Base-by-base conservation (phyloP, 2,797 vertebrate genomes). In the Taenioides sp. region DNA sequence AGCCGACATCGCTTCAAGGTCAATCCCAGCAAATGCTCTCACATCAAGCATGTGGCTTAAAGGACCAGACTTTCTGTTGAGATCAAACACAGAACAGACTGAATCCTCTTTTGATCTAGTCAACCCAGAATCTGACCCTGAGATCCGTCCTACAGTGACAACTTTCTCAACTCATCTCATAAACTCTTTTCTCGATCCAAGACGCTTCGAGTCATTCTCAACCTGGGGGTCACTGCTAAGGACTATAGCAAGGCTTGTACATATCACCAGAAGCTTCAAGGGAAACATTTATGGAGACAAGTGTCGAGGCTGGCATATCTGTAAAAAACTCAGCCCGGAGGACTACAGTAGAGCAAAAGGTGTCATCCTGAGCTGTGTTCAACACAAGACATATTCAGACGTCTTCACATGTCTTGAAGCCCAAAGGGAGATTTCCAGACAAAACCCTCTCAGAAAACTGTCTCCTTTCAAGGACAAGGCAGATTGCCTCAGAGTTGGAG, bases 191-290 rank as follows among this genome's bases (percentile, higher is more conserved):
- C 6, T 63, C 9, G 12, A 62, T 5, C 7, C 54, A 60, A 11
- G 52, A 47, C 11, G 37, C 14, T 85, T 82, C 54, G 50, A 78
- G 49, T 47, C 20, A 0, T 80, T 77, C 49, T 79, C 73, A 11
- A 28, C 55, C 3, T 85, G 65, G 73, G 50, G 7, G 14, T 60
- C 27, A 60, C 12, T 60, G 27, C 5, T 27, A 25, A 60, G 25
- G 17, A 60, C 25, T 10, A 28, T 60, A 28, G 58, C 58, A 16
- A 60, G 58, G 25, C 58, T 60, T 7, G 25, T 28, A 6, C 58
- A 60, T 20, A 60, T 60, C 1, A 3, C 25, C 22, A 28, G 58
- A 60, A 28, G 23, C 5, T 28, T 14, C 14, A 60, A 60, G 58
- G 16, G 16, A 1, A 28, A 5, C 5, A 34, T 14, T 18, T 18